Base-by-base conservation (phyloP, 1,140 invertebrate species). In the Drosophila ohnishii region DNA sequence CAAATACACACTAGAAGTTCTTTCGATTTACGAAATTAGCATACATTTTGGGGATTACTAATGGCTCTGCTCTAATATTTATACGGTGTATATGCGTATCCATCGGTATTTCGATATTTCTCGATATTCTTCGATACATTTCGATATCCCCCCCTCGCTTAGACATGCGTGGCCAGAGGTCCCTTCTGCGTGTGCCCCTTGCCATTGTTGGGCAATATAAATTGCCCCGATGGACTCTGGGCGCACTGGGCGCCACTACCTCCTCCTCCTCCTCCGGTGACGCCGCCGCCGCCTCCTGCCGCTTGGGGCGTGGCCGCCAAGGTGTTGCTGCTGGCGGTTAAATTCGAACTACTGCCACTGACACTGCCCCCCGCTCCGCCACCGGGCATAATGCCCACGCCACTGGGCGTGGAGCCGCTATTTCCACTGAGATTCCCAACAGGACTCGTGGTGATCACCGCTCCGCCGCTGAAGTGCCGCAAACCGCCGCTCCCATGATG, bases 171-270 rank as follows among this genome's bases (percentile, higher is more conserved):
- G 44, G 91, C 91, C 63, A 92, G 61, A 16, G 91, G 84, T 22
- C 91, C 91, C 34, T 91, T 91, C 28, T 91, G 90, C 16, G 72
- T 87, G 32, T 80, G 83, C 14, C 90, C 82, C 65, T 91, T 91
- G 57, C 90, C 89, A 81, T 92, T 92, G 47, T 82, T 90, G 47
- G 91, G 89, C 74, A 92, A 48, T 48, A 92, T 92, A 39, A 92
- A 91, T 58, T 92, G 90, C n/a, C 91, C 91, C 73, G 91, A 91
- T 39, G 91, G 90, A 81, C 89, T 92, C 61, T 92, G 87, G 55
- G 80, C 88, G 35, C 76, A 73, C 73, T 74, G 67, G n/a, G 32
- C 50, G 6, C 55, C 48, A 25, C 40, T 7, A 8, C 25, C n/a
- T 3, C 5, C 35, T 13, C 5, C 30, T 1, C 45, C 22, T 10